phyloP scores from a whole-genome alignment of 2,888 invertebrate species.

The Pandemis heparana region DNA sequence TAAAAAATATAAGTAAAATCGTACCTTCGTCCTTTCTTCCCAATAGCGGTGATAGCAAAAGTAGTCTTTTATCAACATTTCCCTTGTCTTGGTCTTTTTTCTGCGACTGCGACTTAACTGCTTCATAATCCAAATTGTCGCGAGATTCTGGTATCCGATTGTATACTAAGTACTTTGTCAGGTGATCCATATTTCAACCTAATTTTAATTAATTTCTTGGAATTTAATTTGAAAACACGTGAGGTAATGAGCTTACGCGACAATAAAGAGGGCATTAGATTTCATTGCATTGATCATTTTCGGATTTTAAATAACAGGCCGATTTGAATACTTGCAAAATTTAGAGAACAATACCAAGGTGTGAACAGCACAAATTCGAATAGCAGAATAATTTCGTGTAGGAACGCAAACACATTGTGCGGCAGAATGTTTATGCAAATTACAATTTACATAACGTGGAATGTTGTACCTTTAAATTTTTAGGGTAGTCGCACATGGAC shows the following conservation, averaged over 20 bases:
- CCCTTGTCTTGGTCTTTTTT: constrained; percentile 61
- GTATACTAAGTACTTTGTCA: constrained; percentile 74
- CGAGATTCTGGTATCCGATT: constrained; percentile 73
- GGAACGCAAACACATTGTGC: constrained; percentile 46
- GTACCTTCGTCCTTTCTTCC: constrained; percentile 69
- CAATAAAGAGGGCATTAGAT: neutral
- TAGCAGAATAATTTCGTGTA: constrained; percentile 55
- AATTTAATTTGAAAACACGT: constrained; percentile 1
- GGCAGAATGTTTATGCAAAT: constrained; percentile 70
- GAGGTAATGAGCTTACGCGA: neutral
- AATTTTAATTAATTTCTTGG: constrained; percentile 13
- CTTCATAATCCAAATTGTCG: constrained; percentile 70
- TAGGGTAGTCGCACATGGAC: constrained; percentile 26
- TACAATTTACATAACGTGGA: constrained; percentile 59
- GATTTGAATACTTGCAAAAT: constrained; percentile 46
- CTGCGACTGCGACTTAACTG: constrained; percentile 62
- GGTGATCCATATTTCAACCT: constrained; percentile 64
- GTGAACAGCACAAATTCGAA: constrained; percentile 51
- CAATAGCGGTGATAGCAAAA: constrained; percentile 72
- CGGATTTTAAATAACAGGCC: neutral
- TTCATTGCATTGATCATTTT: too few species aligned
- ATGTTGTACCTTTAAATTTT: constrained; percentile 47
- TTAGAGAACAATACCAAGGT: constrained; percentile 46
- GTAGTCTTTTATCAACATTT: constrained; percentile 65
- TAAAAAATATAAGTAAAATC: constrained; percentile 42